Base-by-base conservation (phyloP, 2,888 invertebrate genomes). In the Leptinotarsa peninsularis region DNA sequence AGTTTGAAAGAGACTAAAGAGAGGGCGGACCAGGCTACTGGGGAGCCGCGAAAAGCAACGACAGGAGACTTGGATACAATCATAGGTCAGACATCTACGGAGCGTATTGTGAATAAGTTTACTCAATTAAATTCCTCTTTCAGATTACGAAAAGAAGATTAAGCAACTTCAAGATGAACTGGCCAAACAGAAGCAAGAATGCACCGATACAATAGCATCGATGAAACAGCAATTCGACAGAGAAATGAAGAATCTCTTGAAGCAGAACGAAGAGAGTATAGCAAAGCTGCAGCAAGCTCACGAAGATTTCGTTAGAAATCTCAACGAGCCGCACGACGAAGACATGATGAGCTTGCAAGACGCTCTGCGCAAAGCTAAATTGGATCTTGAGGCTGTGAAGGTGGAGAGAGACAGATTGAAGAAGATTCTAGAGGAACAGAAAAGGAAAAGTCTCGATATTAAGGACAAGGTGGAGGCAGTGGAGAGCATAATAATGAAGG, bases 211-310 rank as follows among this genome's bases (percentile, higher is more conserved):
- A 5, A 83, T 86, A n/a, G 82, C 83, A 5, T 77, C 88, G 4
- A 84, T 87, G 50, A 83, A 82, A 4, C 79, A 88, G 4, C 91
- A 91, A 81, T 91, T 91, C 79, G 91, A 91, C 52, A 88, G 85
- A 79, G 90, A 91, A 71, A 89, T 91, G 67, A 90, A 90, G 81
- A 89, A 87, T 76, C 88, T 91, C 72, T 86, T 90, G 33, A 90
- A 89, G 73, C 89, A 90, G 81, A 91, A 91, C 79, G 90, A 90
- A 81, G 88, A 89, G 77, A 90, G 91, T n/a, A 90, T 92, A 4
- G 88, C 88, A 78, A 90, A 88, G 79, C 88, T 91, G 81, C 91
- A 91, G 84, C 87, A 86, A 77, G 87, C 91, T 49, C 91, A 91
- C 52, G 91, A 91, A 82, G 90, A 91, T 80, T 87, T 89, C 1